A percentile compares a stretch with the other conserved stretches of the same genome.
These are phyloP conservation scores for Laterallus jamaicensis DNA, from an alignment of 2,113 vertebrate species.

Conservation along the genomic window DNA sequence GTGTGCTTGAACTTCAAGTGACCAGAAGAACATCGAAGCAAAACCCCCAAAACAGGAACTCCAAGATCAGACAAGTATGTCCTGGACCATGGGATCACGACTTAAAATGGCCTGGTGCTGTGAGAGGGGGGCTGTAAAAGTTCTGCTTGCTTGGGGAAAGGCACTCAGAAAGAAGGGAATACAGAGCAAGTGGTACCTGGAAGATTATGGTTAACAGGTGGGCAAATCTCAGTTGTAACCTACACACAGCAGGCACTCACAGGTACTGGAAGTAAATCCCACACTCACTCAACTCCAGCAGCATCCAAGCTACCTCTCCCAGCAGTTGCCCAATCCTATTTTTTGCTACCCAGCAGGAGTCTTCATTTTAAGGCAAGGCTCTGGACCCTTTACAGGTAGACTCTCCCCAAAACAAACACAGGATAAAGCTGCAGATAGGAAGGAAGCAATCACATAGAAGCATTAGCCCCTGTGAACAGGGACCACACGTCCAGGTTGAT, in stretches of 20 bases:
- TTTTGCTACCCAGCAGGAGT: background rate
- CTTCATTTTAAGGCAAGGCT: background rate
- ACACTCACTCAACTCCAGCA: background rate
- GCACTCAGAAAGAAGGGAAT: background rate
- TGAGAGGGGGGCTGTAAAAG: background rate
- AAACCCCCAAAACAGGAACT: rapidly evolving
- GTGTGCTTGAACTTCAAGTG: background rate
- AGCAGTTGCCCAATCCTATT: background rate
- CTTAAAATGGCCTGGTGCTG: rapidly evolving
- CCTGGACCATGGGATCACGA: rapidly evolving
- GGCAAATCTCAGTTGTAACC: background rate
- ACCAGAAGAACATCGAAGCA: background rate
- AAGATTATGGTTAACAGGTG: background rate
- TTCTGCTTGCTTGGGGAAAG: background rate
- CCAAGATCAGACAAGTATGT: background rate
- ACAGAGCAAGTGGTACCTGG: background rate
- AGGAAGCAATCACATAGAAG: background rate
- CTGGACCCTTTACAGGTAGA: background rate
- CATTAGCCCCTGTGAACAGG: background rate
- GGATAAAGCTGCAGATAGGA: background rate
- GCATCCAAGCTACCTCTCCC: background rate
- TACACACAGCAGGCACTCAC: rapidly evolving
- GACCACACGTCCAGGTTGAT: rapidly evolving
- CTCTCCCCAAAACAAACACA: background rate
- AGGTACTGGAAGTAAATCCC: background rate